These are phyloP conservation scores for Hydropsyche tenuis DNA, from an alignment of 1,140 invertebrate species.

Conservation along the genomic window DNA sequence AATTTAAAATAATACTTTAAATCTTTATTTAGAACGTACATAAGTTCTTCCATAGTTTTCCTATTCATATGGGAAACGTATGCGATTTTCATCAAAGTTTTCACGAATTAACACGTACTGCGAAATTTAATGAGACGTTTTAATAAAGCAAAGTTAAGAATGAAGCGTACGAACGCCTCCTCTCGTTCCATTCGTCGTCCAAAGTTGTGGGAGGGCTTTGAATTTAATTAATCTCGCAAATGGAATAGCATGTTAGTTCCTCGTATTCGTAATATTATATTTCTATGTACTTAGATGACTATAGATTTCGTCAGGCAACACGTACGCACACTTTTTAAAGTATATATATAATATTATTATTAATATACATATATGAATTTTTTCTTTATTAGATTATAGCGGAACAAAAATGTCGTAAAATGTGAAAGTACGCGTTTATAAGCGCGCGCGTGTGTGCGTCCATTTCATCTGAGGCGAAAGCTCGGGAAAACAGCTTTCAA, in stretches of 20 bases:
- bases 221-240: conserved; percentile 31
- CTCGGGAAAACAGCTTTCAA: conserved; percentile 22
- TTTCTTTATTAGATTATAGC: no score
- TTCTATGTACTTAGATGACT: no score
- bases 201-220: neutral
- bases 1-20: no score
- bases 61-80: neutral
- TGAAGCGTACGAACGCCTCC: neutral
- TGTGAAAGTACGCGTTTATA: neutral
- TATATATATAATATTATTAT: no score
- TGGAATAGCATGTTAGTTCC: neutral
- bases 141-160: conserved; percentile 18
- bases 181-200: neutral
- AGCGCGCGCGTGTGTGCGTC: neutral
- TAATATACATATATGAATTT: no score
- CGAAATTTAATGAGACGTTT: conserved; percentile 30
- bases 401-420: no score
- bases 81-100: conserved; percentile 31
- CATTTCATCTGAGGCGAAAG: neutral
- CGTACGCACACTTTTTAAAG: no score
- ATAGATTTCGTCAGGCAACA: no score
- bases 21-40: no score
- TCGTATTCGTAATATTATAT: neutral
- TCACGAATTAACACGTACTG: conserved; percentile 19
- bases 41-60: no score